phyloP scores from a whole-genome alignment of 2,797 vertebrate species.

The Schizothorax lantsangensis region DNA sequence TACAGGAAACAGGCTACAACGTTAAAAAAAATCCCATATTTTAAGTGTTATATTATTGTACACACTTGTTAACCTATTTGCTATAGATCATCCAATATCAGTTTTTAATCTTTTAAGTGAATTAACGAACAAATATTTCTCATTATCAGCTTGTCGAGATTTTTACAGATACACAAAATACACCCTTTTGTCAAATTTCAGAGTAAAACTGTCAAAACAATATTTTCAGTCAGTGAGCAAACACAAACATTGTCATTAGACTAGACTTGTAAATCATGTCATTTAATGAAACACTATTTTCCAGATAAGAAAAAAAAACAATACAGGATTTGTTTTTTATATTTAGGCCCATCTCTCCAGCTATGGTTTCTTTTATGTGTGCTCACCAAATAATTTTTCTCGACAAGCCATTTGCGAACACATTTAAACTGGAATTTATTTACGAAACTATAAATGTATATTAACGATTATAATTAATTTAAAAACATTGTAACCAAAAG shows the following conservation, averaged over 20 bases:
- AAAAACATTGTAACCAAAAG: neutral
- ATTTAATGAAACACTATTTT: neutral
- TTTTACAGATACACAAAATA: neutral
- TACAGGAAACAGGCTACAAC: neutral
- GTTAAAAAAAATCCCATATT: neutral
- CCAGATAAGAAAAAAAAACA: neutral
- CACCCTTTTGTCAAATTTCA: slow-evolving; percentile 1
- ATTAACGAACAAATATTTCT: neutral
- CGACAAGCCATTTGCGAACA: neutral
- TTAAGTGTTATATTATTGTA: neutral
- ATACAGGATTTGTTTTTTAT: neutral
- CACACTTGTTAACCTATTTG: neutral
- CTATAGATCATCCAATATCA: no score
- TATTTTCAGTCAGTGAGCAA: slow-evolving; percentile 22
- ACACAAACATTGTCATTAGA: neutral
- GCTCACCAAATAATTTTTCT: neutral
- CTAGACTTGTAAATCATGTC: slow-evolving; percentile 3
- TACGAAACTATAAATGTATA: neutral
- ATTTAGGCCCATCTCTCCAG: neutral
- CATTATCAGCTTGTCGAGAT: neutral
- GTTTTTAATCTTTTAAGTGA: neutral
- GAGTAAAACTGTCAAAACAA: neutral
- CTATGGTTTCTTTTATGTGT: neutral
- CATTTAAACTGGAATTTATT: neutral
- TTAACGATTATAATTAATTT: neutral